Percentiles rank a stretch among this genome's conserved stretches.
phyloP scores from a whole-genome alignment of 2,113 vertebrate genomes.

The Bos taurus region ARS-UCD2.0 NC_037344.1:44878501-44879000 shows the following conservation, averaged over 20 bases:
- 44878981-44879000: background rate
- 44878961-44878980: background rate
- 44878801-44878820: background rate
- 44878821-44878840: background rate
- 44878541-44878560: background rate
- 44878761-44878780: background rate
- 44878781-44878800: background rate
- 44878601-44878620: background rate
- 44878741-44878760: background rate
- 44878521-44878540: background rate
- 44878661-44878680: background rate
- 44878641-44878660: background rate
- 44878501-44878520: background rate
- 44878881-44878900: no score
- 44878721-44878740: accelerated
- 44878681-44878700: background rate
- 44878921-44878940: background rate
- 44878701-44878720: background rate
- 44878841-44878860: background rate
- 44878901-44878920: background rate
- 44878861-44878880: background rate
- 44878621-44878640: background rate
- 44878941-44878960: background rate
- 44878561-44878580: background rate
- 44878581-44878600: background rate